A percentile compares a stretch with the other conserved stretches of the same genome.
phyloP scores from a whole-genome alignment of 2,113 vertebrate species.

The Colistium nudipinnis region DNA sequence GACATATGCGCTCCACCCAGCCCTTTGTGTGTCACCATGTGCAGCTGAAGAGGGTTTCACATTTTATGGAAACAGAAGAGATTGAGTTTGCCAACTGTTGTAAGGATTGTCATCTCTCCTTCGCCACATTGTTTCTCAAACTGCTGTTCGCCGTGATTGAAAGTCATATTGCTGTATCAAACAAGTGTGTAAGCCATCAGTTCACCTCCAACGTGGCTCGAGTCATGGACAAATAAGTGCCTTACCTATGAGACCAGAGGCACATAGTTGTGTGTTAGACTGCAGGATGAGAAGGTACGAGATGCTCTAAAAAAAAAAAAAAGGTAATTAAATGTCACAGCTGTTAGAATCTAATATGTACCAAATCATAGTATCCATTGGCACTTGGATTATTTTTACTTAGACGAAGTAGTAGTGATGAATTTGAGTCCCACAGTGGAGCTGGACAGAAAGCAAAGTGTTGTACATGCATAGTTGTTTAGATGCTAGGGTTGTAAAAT shows the following conservation, averaged over 20 bases:
- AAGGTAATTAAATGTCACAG: conserved; percentile 56
- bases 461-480: conserved; percentile 64
- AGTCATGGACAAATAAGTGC: conserved; percentile 78
- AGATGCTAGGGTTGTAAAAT: conserved; percentile 58
- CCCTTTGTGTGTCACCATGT: conserved; percentile 19
- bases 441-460: conserved; percentile 39
- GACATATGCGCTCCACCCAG: conserved; percentile 25
- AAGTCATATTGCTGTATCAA: conserved; percentile 74
- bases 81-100: conserved; percentile 46
- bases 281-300: conserved; percentile 38
- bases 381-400: conserved; percentile 50
- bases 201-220: conserved; percentile 69
- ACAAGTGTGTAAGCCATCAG: conserved; percentile 73
- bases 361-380: conserved; percentile 38
- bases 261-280: conserved; percentile 66
- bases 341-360: conserved; percentile 36
- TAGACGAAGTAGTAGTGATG: conserved; percentile 50
- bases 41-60: conserved; percentile 31
- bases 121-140: conserved; percentile 72
- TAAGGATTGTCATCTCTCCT: conserved; percentile 37
- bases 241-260: conserved; percentile 77
- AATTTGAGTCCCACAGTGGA: conserved; percentile 39
- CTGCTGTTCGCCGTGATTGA: conserved; percentile 68
- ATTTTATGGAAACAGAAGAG: conserved; percentile 38
- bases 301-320: too few species aligned